These are phyloP conservation scores for Camptogramma bilineatum DNA, from an alignment of 2,888 invertebrate genomes.

Conservation along the genomic window DNA sequence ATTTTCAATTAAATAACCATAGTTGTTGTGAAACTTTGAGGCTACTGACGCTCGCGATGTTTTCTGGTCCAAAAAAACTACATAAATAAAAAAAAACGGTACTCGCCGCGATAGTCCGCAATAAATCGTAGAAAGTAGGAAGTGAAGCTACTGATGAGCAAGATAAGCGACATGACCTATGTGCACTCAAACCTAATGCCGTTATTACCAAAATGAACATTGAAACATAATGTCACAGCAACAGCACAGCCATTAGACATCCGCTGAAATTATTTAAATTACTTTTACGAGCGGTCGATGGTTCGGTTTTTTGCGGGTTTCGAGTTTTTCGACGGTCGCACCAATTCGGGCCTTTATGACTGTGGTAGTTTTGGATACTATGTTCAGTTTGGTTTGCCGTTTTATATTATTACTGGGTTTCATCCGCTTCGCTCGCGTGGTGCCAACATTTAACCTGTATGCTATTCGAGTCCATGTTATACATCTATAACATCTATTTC, in stretches of 20 bases:
- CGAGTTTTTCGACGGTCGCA: slow-evolving; percentile 31
- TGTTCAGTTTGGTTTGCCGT: background rate
- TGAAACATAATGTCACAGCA: slow-evolving; percentile 35
- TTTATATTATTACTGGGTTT: too few species aligned
- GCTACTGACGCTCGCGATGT: too few species aligned
- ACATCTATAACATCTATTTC: too few species aligned
- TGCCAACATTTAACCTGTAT: too few species aligned
- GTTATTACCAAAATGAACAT: slow-evolving; percentile 35
- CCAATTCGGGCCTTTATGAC: slow-evolving; percentile 27
- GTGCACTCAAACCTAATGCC: slow-evolving; percentile 28
- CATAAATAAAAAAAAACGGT: too few species aligned
- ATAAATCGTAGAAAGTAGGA: slow-evolving; percentile 3
- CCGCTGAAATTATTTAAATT: slow-evolving; percentile 43
- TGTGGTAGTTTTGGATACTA: background rate
- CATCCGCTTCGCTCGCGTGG: too few species aligned
- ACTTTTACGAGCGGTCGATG: slow-evolving; percentile 36
- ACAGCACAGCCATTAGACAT: slow-evolving; percentile 44
- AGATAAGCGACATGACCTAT: slow-evolving; percentile 15
- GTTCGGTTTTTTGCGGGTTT: slow-evolving; percentile 32
- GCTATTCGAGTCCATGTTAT: too few species aligned
- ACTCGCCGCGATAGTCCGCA: too few species aligned
- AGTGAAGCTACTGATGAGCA: slow-evolving; percentile 12
- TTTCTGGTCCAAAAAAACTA: too few species aligned
- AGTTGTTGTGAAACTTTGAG: too few species aligned
- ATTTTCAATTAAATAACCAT: too few species aligned